Base-by-base conservation (phyloP, 2,888 invertebrate species). In the Exocentrus adspersus region DNA sequence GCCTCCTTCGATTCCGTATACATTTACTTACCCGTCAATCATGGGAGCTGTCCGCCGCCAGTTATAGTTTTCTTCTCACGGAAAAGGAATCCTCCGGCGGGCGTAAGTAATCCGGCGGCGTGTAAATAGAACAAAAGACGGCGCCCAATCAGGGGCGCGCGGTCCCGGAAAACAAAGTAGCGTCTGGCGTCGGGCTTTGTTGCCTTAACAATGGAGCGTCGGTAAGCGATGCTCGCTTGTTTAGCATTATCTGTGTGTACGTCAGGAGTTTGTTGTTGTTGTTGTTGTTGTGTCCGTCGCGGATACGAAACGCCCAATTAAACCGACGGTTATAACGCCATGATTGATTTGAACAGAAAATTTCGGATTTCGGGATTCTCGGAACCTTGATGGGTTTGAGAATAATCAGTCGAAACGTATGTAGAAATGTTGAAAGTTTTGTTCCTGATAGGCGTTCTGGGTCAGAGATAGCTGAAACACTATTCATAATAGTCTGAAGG, bases 181-280 rank as follows among this genome's bases (percentile, higher is more conserved):
- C 76, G 78, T 79, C 79, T 79, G 79, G 80, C 79, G 79, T 80
- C 77, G 74, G 74, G 74, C 73, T 79, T 79, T 80, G 80, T 80
- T 79, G 74, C 69, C 72, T 72, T 78, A 81, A n/a, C 81, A 81
- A 80, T 80, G 74, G 79, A 76, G 75, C 75, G 75, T 75, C 77
- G 77, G 78, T 79, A 79, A 80, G 77, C 80, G 80, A 80, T 81
- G 79, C 80, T 77, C 74, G 76, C 76, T 80, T 80, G 80, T 80
- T 79, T 80, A 77, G 77, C 76, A 79, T 79, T 80, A n/a, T n/a
- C n/a, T n/a, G n/a, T 80, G 76, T 78, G 76, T 78, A 78, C 76
- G 76, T 24, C 24, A 24, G 7, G 77, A 79, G 79, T 79, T 80
- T n/a, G 78, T 79, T 80, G 79, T 80, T 80, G 79, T 79, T 78